Evolutionary conservation across 2,797 vertebrate genomes (phyloP).

Genomic region (Crax fasciolata): DNA sequence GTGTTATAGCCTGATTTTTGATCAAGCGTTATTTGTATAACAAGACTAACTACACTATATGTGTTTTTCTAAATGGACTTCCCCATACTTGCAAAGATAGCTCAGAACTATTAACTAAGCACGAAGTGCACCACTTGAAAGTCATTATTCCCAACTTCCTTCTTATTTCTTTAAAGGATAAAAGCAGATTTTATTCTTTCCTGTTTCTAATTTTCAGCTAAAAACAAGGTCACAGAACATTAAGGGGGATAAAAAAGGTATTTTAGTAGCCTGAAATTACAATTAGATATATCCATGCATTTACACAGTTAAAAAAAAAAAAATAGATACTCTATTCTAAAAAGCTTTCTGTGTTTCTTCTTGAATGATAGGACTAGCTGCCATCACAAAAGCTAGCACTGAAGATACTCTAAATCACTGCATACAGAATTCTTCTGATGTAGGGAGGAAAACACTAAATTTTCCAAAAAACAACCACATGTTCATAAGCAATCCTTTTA

Average conservation of each 20-base stretch:
- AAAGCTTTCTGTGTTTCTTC: neutral
- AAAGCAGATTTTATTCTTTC: constrained; percentile 61
- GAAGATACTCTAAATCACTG: neutral
- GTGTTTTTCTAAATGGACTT: constrained; percentile 67
- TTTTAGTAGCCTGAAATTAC: constrained; percentile 70
- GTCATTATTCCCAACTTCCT: constrained; percentile 62
- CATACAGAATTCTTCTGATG: neutral
- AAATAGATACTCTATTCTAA: neutral
- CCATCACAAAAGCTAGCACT: neutral
- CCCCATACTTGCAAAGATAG: constrained; percentile 63
- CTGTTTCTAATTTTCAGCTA: constrained; percentile 71
- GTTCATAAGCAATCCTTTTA: neutral
- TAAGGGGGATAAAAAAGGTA: constrained; percentile 38
- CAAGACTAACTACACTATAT: neutral
- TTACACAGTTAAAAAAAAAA: neutral
- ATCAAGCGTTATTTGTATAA: constrained; percentile 43
- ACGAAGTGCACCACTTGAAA: constrained; percentile 72
- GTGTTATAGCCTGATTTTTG: constrained; percentile 4
- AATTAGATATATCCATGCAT: constrained; percentile 16
- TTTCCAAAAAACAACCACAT: neutral
- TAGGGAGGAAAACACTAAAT: neutral
- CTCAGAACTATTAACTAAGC: constrained; percentile 60
- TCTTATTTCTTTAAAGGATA: constrained; percentile 48
- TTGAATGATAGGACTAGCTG: neutral
- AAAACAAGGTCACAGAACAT: constrained; percentile 64